These are phyloP conservation scores for Coracias cyanogaster DNA, from an alignment of 2,797 vertebrate genomes.

Conservation along the genomic window DNA sequence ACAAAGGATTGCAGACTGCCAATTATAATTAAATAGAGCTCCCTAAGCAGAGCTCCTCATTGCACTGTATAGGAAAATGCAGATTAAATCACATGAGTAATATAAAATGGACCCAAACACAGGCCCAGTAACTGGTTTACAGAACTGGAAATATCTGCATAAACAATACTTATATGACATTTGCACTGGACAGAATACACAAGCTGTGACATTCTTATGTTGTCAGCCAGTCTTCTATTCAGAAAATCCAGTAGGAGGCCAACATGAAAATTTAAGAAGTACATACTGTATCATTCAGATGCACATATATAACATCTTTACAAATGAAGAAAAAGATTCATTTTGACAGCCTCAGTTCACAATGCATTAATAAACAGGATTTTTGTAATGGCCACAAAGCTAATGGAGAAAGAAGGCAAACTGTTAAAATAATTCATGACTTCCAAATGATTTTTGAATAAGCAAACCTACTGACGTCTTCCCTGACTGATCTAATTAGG, in stretches of 20 bases:
- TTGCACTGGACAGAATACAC: background rate
- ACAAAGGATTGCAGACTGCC: slow-evolving; percentile 31
- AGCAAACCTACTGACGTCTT: background rate
- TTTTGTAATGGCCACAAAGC: background rate
- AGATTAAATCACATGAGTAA: background rate
- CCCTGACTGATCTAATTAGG: background rate
- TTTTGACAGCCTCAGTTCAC: background rate
- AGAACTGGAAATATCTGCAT: background rate
- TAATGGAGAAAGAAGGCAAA: background rate
- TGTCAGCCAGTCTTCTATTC: background rate
- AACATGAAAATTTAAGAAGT: background rate
- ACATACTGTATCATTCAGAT: background rate
- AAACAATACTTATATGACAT: background rate
- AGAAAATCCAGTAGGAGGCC: background rate
- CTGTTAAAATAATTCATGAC: background rate
- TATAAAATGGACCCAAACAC: background rate
- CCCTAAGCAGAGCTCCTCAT: background rate
- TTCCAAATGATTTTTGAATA: background rate
- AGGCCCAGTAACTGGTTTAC: background rate
- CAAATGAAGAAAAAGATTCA: background rate
- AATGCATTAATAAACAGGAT: background rate
- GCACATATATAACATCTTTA: background rate
- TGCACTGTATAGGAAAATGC: background rate
- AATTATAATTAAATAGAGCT: slow-evolving; percentile 21
- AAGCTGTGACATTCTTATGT: background rate